Base-by-base conservation (phyloP, 2,797 vertebrate species). In the Cygnus olor region DNA sequence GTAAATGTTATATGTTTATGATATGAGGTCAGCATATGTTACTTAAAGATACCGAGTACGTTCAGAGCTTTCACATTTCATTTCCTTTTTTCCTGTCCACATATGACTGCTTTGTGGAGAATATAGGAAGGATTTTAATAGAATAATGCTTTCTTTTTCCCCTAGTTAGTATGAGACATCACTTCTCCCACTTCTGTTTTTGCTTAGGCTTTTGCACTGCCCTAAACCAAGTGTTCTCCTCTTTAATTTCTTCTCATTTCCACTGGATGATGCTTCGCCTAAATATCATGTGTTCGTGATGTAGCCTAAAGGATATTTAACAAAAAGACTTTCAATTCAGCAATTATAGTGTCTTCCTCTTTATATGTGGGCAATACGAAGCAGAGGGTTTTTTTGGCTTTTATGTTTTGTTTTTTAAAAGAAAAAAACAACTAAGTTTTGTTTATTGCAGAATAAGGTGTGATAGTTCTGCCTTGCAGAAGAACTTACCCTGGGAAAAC, bases 401-500 rank as follows among this genome's bases (percentile, higher is more conserved):
- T 6, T 10, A 9, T 51, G 7, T 49, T 49, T 24, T 49, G 84
- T 91, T 94, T 96, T 96, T 94, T 77, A 72, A 91, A 49, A 24
- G 4, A 49, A 49, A 21, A 5, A 49, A 49, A 14, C 4, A 49
- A 63, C 42, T 54, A 36, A 66, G 77, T 84, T 93, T 94, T 95
- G 91, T 45, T 93, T 86, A 63, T 88, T 91, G 68, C 68, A 85
- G 71, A 92, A 66, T 79, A 77, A 89, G 74, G 34, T 2, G 85
- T 94, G 70, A 91, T 94, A 93, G 90, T 40, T 93, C 65, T 96
- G 82, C 94, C 42, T 90, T 88, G 73, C 58, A 93, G 78, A 93
- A 94, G 63, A 94, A 24, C 94, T 79, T 95, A 93, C 80, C 95
- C 91, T 90, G 60, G 74, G 83, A 94, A 91, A 93, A 91, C 85